Evolutionary conservation across 2,113 vertebrate species (phyloP).

Genomic region (Ovis aries): ARS-UI_Ramb_v3.0 NC_056080.1:80785501-80786000

Average conservation of each 20-base stretch:
- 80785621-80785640: not conserved
- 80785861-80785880: not conserved
- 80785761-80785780: not conserved
- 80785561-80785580: not conserved
- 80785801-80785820: not conserved
- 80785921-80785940: not conserved
- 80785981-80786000: not conserved
- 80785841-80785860: not conserved
- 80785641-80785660: not conserved
- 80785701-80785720: not conserved
- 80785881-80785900: not conserved
- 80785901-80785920: not conserved
- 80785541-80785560: not conserved
- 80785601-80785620: not conserved
- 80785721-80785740: not conserved
- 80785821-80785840: not conserved
- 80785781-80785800: not conserved
- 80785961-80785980: not conserved
- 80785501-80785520: not conserved
- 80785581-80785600: not conserved
- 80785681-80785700: not conserved
- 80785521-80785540: not conserved
- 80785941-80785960: not conserved
- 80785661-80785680: not conserved
- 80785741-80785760: not conserved